Evolutionary conservation across 2,797 vertebrate genomes (phyloP), one percentile per base, ranked within the genome.

Genomic region (Sebastes diaconus): DNA sequence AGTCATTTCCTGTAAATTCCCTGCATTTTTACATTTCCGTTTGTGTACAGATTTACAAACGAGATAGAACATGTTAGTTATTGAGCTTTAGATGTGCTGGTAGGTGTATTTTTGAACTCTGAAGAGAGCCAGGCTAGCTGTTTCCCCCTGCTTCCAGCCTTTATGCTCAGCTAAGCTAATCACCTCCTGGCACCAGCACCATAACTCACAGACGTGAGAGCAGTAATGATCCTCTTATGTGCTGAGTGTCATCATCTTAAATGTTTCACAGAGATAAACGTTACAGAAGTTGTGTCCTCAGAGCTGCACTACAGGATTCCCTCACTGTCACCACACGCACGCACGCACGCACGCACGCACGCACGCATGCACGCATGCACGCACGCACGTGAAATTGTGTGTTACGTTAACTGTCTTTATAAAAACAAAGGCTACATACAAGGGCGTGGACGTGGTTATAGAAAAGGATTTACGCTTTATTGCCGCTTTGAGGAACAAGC

Each of bases 401-500:
- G 27, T 78, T 52, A 20, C 59, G 65, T 85, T 18, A 61, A 58
- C 55, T 50, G 55, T 59, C 70, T 77, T 72, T 30, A 59, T 66
- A 57, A 66, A 67, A 68, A 80, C 68, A 77, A 68, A 11, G 12
- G 68, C 57, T 52, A 9, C 73, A 36, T 61, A 59, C 42, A 20
- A 86, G 88, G 91, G 89, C 22, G 91, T 88, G 90, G 83, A 68
- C 42, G 36, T 9, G 4, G 60, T 59, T 54, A 13, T 22, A 70
- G 79, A 68, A 77, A 82, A 72, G 58, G 65, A 61, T 79, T 73
- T 42, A 30, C 22, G n/a, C 79, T 24, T n/a, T n/a, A 5, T 13
- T 1, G 24, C 34, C 55, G 68, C 74, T 77, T 78, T 67, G 71
- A 79, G 52, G 57, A 92, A 92, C 93, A 84, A 73, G 93, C 66